These are phyloP conservation scores for Solenopsis invicta DNA, from an alignment of 1,140 invertebrate species.

Conservation along the genomic window DNA sequence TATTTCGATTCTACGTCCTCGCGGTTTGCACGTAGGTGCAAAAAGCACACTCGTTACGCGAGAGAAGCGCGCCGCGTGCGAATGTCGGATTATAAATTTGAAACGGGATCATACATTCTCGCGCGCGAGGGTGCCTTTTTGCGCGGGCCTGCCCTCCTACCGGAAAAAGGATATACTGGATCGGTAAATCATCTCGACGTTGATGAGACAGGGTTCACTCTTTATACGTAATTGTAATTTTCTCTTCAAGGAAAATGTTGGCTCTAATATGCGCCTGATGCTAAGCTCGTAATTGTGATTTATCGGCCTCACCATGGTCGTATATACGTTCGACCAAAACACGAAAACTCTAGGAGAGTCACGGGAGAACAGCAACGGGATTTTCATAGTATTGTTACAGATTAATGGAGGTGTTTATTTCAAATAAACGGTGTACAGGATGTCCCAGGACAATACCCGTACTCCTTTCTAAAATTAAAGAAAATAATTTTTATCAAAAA, in stretches of 20 bases:
- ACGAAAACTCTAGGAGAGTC: constrained; percentile 3
- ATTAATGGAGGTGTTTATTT: constrained; percentile 36
- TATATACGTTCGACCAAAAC: neutral
- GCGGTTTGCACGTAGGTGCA: constrained; percentile 50
- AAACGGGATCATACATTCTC: constrained; percentile 26
- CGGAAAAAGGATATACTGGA: constrained; percentile 13
- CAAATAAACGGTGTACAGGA: neutral
- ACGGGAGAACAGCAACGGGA: neutral
- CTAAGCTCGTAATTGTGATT: constrained; percentile 54
- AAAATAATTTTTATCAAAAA: no score
- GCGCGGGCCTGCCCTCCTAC: neutral
- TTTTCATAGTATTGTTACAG: constrained; percentile 19
- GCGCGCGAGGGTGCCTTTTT: neutral
- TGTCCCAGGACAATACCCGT: no score
- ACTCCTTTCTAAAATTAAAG: no score
- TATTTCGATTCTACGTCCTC: constrained; percentile 59
- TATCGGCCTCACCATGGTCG: constrained; percentile 22
- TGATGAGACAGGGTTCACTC: constrained; percentile 48
- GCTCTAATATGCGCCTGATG: constrained; percentile 27
- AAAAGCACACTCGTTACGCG: constrained; percentile 48
- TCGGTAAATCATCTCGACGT: constrained; percentile 44
- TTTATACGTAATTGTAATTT: constrained; percentile 59
- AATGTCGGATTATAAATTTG: constrained; percentile 59
- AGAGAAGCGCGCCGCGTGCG: constrained; percentile 1
- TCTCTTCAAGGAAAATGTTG: constrained; percentile 27